Conservation (phyloP, 2,113 vertebrate genomes). For the Trachemys scripta region DNA sequence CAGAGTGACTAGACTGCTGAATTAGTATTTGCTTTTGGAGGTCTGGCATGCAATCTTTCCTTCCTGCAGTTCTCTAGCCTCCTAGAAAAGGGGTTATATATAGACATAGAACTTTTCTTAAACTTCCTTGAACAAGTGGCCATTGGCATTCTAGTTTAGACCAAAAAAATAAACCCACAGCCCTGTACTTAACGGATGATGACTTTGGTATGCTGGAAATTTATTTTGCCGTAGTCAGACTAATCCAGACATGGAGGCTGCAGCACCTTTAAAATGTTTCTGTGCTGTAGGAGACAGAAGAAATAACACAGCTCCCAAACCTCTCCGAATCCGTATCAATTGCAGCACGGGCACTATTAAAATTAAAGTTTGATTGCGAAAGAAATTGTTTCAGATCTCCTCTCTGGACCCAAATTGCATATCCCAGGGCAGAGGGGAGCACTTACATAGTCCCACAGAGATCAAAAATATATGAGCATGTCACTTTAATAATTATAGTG, state of each 20-base stretch:
- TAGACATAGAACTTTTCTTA: conserved; percentile 77
- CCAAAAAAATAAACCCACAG: conserved; percentile 26
- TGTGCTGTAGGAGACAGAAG: not conserved
- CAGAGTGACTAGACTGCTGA: conserved; percentile 86
- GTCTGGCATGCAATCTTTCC: conserved; percentile 70
- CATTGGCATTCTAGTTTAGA: conserved; percentile 40
- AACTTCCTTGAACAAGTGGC: conserved; percentile 66
- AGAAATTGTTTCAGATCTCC: not conserved
- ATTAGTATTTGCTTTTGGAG: conserved; percentile 83
- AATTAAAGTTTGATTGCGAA: not conserved
- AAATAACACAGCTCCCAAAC: not conserved
- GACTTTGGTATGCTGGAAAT: not conserved
- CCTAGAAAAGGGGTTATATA: conserved; percentile 72
- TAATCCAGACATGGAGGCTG: conserved; percentile 41
- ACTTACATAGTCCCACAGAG: not conserved
- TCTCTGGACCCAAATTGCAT: too few relatives aligned
- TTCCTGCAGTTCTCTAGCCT: conserved; percentile 75
- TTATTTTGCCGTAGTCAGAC: conserved; percentile 37
- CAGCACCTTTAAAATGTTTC: not conserved
- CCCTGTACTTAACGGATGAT: not conserved
- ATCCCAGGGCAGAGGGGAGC: not conserved
- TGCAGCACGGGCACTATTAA: not conserved
- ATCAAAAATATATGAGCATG: rapidly evolving
- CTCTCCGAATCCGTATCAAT: not conserved
- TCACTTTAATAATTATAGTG: rapidly evolving